Conservation (phyloP, 2,888 invertebrate genomes). For the Drosophila fulvimacula region DNA sequence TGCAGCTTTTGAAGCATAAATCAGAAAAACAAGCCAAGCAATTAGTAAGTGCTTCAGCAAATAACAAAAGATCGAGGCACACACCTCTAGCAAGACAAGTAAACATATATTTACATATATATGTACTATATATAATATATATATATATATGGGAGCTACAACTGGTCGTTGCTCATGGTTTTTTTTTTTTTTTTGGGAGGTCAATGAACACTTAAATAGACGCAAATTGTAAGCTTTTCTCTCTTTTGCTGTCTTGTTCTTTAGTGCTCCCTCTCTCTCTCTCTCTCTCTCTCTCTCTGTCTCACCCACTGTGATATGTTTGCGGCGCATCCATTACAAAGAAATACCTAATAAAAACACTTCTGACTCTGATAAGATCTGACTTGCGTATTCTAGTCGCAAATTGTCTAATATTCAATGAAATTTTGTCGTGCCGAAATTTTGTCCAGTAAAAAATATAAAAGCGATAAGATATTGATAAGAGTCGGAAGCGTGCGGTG, state of each 20-base stretch:
- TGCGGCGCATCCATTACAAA: slow-evolving; percentile 45
- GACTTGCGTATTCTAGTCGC: slow-evolving; percentile 3
- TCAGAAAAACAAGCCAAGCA: slow-evolving; percentile 21
- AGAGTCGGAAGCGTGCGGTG: slow-evolving; percentile 31
- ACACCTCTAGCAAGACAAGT: slow-evolving; percentile 18
- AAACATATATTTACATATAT: slow-evolving; percentile 4
- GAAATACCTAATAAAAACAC: not conserved
- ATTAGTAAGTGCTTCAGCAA: slow-evolving; percentile 30
- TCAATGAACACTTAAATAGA: slow-evolving; percentile 75
- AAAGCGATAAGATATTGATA: slow-evolving; percentile 49
- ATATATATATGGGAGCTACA: slow-evolving; percentile 10
- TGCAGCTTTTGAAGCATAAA: slow-evolving; percentile 9
- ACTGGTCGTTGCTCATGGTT: slow-evolving; percentile 22
- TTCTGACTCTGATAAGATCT: slow-evolving; percentile 38
- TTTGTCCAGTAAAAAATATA: slow-evolving; percentile 18
- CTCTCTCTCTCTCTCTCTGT: not conserved
- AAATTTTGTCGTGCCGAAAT: slow-evolving; percentile 39
- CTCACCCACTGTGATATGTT: slow-evolving; percentile 33
- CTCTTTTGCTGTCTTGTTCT: not conserved
- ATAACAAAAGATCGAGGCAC: slow-evolving; percentile 7
- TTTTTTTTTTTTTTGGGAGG: slow-evolving; percentile 49
- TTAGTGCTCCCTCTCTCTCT: not conserved
- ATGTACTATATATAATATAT: slow-evolving; percentile 1
- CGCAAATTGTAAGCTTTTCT: slow-evolving; percentile 62
- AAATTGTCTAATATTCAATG: slow-evolving; percentile 40